These are phyloP conservation scores for Galago senegalensis DNA, from an alignment of 2,797 vertebrate species.

Conservation along the genomic window DNA sequence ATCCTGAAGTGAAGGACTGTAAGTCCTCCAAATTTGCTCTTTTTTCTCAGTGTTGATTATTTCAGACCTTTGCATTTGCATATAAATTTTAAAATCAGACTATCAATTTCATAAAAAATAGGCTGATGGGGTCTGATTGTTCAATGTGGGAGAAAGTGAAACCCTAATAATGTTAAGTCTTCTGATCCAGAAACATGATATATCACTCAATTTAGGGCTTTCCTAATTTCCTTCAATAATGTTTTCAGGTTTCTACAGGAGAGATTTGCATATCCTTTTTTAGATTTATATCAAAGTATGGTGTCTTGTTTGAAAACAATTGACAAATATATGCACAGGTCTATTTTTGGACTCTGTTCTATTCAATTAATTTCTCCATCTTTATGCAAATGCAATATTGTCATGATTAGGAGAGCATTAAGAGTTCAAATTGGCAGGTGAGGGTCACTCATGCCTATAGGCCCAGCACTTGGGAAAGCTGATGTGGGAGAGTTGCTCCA, in stretches of 20 bases:
- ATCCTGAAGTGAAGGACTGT: neutral
- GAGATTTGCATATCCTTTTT: neutral
- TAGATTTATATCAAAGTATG: neutral
- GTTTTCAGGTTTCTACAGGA: neutral
- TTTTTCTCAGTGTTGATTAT: neutral
- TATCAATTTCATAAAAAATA: neutral
- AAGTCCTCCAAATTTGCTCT: neutral
- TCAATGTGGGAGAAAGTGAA: neutral
- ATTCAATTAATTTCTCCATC: neutral
- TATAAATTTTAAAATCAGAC: slow-evolving; percentile 5
- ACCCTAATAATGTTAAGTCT: neutral
- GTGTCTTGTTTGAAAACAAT: neutral
- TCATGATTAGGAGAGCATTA: slow-evolving; percentile 22
- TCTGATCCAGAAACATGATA: neutral
- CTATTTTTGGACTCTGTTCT: neutral
- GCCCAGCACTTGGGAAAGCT: neutral
- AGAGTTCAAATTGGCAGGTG: slow-evolving; percentile 5
- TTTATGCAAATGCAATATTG: neutral
- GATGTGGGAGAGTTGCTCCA: neutral
- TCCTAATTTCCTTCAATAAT: neutral
- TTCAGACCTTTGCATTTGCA: neutral
- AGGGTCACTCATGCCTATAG: neutral
- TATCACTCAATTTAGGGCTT: neutral
- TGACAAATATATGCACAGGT: neutral
- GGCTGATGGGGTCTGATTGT: neutral